These are phyloP conservation scores for Sipha maydis DNA, from an alignment of 2,888 invertebrate species.

Conservation along the genomic window DNA sequence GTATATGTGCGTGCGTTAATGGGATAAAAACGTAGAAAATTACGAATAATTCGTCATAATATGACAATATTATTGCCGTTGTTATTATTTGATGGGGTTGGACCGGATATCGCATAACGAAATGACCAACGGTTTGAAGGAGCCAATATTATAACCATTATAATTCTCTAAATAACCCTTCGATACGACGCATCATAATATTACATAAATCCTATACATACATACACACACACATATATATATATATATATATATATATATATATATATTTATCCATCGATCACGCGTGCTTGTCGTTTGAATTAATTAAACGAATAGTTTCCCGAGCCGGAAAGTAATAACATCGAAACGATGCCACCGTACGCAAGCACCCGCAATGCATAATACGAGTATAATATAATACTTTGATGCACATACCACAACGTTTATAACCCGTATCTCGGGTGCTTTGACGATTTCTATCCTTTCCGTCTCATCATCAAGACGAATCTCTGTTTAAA, in stretches of 20 bases:
- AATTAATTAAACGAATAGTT: not conserved
- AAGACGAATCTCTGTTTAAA: no score
- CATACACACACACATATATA: not conserved
- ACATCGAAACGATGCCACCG: not conserved
- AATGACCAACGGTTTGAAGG: slow-evolving; percentile 10
- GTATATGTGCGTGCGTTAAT: slow-evolving; percentile 19
- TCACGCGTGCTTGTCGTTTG: slow-evolving; percentile 1
- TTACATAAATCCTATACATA: not conserved
- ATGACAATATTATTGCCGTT: not conserved
- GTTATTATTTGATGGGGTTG: slow-evolving; percentile 2
- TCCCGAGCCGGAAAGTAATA: not conserved
- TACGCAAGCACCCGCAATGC: not conserved
- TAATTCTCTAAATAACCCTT: no score
- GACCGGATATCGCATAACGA: slow-evolving; percentile 7
- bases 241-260: no score
- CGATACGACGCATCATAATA: not conserved
- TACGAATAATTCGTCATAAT: slow-evolving; percentile 39
- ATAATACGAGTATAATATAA: not conserved
- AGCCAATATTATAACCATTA: slow-evolving; percentile 8
- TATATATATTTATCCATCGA: not conserved
- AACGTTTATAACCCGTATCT: no score
- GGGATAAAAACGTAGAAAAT: slow-evolving; percentile 51
- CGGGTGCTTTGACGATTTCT: no score
- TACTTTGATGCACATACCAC: no score
- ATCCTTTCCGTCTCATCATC: no score